phyloP scores from a whole-genome alignment of 2,113 vertebrate species.

The Sphaerodactylus townsendi region DNA sequence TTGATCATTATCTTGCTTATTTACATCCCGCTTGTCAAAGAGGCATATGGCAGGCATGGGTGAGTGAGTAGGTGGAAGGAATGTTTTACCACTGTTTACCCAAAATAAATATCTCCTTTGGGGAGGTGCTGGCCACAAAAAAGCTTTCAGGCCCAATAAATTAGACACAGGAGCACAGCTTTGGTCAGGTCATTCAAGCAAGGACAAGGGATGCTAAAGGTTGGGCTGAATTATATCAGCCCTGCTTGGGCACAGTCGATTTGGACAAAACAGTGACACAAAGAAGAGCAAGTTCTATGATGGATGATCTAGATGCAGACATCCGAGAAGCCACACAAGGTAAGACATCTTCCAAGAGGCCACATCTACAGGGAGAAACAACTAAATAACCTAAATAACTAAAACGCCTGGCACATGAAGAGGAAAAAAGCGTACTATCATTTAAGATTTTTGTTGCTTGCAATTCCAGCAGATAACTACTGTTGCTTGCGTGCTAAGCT shows the following conservation, averaged over 20 bases:
- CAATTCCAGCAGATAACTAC: too few relatives aligned
- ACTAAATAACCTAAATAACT: too few relatives aligned
- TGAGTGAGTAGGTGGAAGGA: neutral
- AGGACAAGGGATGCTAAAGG: constrained; percentile 38
- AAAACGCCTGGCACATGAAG: neutral
- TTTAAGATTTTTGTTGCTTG: neutral
- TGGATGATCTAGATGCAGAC: neutral
- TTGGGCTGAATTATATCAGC: constrained; percentile 38
- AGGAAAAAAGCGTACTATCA: neutral
- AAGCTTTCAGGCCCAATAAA: constrained; percentile 17
- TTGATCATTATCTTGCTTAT: constrained; percentile 43
- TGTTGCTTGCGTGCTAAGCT: neutral
- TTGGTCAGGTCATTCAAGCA: neutral
- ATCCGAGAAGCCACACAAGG: neutral
- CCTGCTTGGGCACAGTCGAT: accelerated
- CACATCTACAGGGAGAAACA: neutral
- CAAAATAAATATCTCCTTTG: constrained; percentile 38
- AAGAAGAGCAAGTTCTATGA: neutral
- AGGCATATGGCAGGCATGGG: accelerated
- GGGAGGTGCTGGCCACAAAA: constrained; percentile 5
- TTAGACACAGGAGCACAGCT: neutral
- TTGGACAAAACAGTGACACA: neutral
- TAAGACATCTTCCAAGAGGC: constrained; percentile 29
- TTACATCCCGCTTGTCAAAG: neutral
- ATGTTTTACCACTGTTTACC: constrained; percentile 54